phyloP scores from a whole-genome alignment of 2,113 vertebrate species.

The Camelus bactrianus region DNA sequence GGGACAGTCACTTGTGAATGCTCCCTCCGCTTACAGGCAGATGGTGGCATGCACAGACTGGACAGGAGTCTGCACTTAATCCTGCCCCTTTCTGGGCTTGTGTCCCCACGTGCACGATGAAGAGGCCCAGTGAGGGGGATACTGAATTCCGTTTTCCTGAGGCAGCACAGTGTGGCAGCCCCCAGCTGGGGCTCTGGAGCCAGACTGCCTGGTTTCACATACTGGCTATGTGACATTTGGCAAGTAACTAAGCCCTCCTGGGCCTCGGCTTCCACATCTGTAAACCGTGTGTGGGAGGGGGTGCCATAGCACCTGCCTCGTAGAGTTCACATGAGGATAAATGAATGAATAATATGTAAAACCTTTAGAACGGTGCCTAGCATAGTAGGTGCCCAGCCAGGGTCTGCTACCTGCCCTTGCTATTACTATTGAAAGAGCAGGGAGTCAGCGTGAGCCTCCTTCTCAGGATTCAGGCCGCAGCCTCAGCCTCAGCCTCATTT shows the following conservation, averaged over 20 bases:
- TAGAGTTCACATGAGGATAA: background rate
- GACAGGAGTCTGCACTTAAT: background rate
- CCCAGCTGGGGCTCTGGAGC: background rate
- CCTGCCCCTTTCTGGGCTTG: background rate
- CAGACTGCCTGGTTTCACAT: background rate
- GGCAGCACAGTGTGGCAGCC: background rate
- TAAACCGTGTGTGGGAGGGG: background rate
- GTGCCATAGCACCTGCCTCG: background rate
- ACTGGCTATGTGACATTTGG: background rate
- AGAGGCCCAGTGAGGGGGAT: background rate
- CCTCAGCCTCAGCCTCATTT: background rate
- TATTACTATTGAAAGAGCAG: background rate
- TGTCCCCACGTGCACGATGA: background rate
- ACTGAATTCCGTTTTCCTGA: no score
- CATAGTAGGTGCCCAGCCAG: no score
- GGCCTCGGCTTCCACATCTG: background rate
- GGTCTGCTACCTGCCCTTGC: rapidly evolving
- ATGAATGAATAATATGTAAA: background rate
- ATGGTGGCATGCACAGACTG: background rate
- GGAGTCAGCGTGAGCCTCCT: no score
- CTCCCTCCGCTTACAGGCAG: background rate
- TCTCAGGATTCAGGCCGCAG: background rate
- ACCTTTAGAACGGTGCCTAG: background rate
- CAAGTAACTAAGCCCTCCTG: background rate
- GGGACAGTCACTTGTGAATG: background rate